phyloP scores from a whole-genome alignment of 2,888 invertebrate genomes.

The Glaucopsyche alexis region DNA sequence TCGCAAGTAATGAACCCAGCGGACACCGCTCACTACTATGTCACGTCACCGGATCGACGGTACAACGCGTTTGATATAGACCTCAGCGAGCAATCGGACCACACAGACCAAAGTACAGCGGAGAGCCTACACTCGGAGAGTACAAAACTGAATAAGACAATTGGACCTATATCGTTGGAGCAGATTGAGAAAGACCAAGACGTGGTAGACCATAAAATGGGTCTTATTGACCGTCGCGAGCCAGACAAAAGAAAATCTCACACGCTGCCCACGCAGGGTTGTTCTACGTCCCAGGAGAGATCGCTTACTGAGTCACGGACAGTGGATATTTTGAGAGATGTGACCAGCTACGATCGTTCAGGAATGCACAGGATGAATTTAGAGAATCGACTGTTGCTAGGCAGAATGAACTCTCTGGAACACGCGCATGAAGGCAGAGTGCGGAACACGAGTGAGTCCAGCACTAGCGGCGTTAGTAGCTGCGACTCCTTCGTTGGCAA shows the following conservation, averaged over 20 bases:
- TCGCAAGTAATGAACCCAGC: conserved; percentile 67
- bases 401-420: conserved; percentile 68
- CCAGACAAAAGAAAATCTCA: conserved; percentile 70
- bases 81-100: conserved; percentile 71
- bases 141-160: conserved; percentile 50
- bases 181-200: conserved; percentile 57
- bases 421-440: conserved; percentile 68
- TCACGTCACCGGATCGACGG: conserved; percentile 60
- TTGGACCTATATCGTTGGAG: conserved; percentile 48
- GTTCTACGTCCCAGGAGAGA: conserved; percentile 78
- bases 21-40: conserved; percentile 53
- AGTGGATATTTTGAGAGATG: conserved; percentile 79
- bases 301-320: conserved; percentile 85
- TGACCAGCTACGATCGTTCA: conserved; percentile 58
- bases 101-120: conserved; percentile 69
- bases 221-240: conserved; percentile 47
- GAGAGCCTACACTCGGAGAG: conserved; percentile 67
- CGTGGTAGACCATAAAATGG: conserved; percentile 55
- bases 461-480: conserved; percentile 90
- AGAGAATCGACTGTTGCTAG: conserved; percentile 58
- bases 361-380: conserved; percentile 50
- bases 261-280: conserved; percentile 79
- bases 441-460: conserved; percentile 83
- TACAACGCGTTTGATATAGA: conserved; percentile 62
- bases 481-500: conserved; percentile 86